These are phyloP conservation scores for Thamnophis sirtalis DNA, from an alignment of 2,113 vertebrate genomes.

Conservation along the genomic window DNA sequence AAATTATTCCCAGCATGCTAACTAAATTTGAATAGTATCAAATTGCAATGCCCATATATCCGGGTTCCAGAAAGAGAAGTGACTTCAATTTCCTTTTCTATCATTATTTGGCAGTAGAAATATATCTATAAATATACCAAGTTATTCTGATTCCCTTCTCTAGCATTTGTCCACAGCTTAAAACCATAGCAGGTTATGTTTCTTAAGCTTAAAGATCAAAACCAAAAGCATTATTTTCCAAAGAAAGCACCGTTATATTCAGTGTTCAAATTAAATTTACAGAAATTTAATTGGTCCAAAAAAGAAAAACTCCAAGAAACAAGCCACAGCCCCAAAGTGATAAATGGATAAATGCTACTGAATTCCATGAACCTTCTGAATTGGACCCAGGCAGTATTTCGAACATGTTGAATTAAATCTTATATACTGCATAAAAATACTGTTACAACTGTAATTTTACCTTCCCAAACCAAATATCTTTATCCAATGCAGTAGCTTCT, in stretches of 20 bases:
- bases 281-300: slow-evolving; percentile 1
- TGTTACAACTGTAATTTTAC: background rate
- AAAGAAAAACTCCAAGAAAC: background rate
- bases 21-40: background rate
- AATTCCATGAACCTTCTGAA: background rate
- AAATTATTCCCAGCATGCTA: background rate
- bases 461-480: background rate
- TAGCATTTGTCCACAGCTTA: background rate
- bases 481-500: background rate
- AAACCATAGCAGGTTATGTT: background rate
- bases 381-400: background rate
- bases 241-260: background rate
- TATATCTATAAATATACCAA: slow-evolving; percentile 24
- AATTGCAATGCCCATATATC: background rate
- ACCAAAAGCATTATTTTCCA: fast-evolving
- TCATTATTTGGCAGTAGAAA: slow-evolving; percentile 8
- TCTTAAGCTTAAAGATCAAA: background rate
- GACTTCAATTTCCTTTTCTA: background rate
- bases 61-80: slow-evolving; percentile 1
- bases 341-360: background rate
- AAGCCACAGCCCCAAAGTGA: background rate
- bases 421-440: background rate
- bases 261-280: background rate
- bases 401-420: background rate
- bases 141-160: fast-evolving